These are phyloP conservation scores for Cydia strobilella DNA, from an alignment of 1,140 invertebrate genomes.

Conservation along the genomic window DNA sequence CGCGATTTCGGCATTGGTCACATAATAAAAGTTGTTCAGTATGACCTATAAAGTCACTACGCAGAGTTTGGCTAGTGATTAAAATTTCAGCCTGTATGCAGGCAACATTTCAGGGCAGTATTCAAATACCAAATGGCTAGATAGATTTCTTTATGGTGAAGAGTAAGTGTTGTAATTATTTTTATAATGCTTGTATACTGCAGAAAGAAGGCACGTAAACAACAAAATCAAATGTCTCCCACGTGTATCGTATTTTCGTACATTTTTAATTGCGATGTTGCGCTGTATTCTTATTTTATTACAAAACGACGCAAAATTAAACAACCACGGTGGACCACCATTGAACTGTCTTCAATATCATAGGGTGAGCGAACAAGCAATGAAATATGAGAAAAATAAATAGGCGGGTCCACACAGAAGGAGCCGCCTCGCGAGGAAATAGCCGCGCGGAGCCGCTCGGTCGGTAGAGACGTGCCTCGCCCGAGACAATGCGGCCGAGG, in stretches of 20 bases:
- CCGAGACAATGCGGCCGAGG: too few relatives aligned
- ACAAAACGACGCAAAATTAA: neutral
- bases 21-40: too few relatives aligned
- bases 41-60: too few relatives aligned
- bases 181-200: slow-evolving; percentile 30
- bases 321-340: slow-evolving; percentile 23
- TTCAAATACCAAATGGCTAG: slow-evolving; percentile 71
- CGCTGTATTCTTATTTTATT: slow-evolving; percentile 19
- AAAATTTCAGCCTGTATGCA: slow-evolving; percentile 28
- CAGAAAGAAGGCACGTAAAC: slow-evolving; percentile 21
- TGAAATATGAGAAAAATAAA: slow-evolving; percentile 22
- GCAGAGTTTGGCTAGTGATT: too few relatives aligned
- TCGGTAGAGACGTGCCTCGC: too few relatives aligned
- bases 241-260: slow-evolving; percentile 20
- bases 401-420: too few relatives aligned
- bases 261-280: slow-evolving; percentile 24
- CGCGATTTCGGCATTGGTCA: too few relatives aligned
- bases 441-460: too few relatives aligned
- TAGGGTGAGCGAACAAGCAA: slow-evolving; percentile 18
- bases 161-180: slow-evolving; percentile 41
- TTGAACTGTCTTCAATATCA: slow-evolving; percentile 28
- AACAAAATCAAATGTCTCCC: slow-evolving; percentile 33
- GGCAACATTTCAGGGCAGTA: slow-evolving; percentile 62
- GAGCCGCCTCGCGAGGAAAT: too few relatives aligned
- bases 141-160: slow-evolving; percentile 59